Conservation (phyloP, 2,888 invertebrate species). For the Monopis laevigella region DNA sequence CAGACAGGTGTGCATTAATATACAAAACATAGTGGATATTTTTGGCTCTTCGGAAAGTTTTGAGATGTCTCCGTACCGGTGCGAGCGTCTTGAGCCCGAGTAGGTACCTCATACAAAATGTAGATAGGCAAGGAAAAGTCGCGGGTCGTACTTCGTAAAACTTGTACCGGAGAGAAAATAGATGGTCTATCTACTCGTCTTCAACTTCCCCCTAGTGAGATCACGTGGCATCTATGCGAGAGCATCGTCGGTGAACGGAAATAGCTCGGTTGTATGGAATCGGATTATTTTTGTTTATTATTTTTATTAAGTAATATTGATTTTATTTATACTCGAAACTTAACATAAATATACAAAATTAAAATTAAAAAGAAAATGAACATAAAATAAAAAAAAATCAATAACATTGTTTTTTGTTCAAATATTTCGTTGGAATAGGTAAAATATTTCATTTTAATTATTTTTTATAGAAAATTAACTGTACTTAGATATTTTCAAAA, state of each 20-base stretch:
- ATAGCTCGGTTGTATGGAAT: background rate
- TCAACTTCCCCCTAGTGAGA: conserved; percentile 14
- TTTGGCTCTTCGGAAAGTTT: conserved; percentile 20
- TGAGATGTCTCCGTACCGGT: conserved; percentile 9
- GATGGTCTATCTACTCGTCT: too few relatives aligned
- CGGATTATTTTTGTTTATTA: background rate
- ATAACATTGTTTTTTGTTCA: too few relatives aligned
- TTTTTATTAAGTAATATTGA: background rate
- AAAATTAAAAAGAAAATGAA: too few relatives aligned
- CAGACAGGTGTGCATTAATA: conserved; percentile 21
- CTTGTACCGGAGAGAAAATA: conserved; percentile 34
- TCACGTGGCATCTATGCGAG: conserved; percentile 10
- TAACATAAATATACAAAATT: too few relatives aligned
- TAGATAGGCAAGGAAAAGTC: conserved; percentile 28
- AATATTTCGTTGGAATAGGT: too few relatives aligned
- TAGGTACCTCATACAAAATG: conserved; percentile 60
- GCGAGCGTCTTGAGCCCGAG: conserved; percentile 18
- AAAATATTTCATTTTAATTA: too few relatives aligned
- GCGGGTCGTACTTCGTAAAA: conserved; percentile 28
- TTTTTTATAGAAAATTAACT: too few relatives aligned
- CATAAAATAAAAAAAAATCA: too few relatives aligned
- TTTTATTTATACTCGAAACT: too few relatives aligned
- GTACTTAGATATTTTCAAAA: too few relatives aligned
- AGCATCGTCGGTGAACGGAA: conserved; percentile 2
- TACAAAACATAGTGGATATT: conserved; percentile 32